Conservation (phyloP, 2,888 invertebrate species). For the Glyphotaelius pellucidus region DNA sequence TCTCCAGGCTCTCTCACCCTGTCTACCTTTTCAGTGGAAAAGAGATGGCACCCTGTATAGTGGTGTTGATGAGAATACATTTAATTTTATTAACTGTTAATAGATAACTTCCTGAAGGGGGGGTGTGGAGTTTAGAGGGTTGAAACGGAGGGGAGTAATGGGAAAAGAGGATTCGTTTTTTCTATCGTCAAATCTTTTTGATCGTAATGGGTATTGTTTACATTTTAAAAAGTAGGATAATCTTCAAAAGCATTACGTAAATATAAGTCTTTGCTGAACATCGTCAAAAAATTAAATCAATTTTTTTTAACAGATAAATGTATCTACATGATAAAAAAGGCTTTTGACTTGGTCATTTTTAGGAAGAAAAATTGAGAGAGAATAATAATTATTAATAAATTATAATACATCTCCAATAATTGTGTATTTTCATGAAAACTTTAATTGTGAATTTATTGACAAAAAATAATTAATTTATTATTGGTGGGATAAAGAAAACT, state of each 20-base stretch:
- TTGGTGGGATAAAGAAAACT: no score
- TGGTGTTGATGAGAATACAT: constrained; percentile 62
- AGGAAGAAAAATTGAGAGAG: no score
- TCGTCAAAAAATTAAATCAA: no score
- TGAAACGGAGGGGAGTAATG: background rate
- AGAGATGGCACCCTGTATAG: constrained; percentile 5
- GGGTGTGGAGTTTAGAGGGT: background rate
- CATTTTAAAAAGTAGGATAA: background rate
- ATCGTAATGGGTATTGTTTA: background rate
- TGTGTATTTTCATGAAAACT: no score
- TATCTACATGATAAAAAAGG: no score
- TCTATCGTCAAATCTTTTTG: background rate
- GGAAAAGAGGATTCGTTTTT: background rate
- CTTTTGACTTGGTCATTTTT: no score
- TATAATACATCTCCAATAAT: no score
- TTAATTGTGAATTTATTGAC: no score
- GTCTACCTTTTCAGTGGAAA: background rate
- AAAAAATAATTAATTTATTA: no score
- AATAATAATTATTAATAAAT: no score
- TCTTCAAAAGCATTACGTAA: background rate
- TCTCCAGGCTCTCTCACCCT: constrained; percentile 16
- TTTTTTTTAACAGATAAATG: no score
- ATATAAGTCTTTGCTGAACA: no score
- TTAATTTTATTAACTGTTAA: constrained; percentile 66
- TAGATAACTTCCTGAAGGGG: constrained; percentile 56